These are phyloP conservation scores for Crocodylus rhombifer DNA, from an alignment of 2,797 vertebrate species.

Conservation along the genomic window DNA sequence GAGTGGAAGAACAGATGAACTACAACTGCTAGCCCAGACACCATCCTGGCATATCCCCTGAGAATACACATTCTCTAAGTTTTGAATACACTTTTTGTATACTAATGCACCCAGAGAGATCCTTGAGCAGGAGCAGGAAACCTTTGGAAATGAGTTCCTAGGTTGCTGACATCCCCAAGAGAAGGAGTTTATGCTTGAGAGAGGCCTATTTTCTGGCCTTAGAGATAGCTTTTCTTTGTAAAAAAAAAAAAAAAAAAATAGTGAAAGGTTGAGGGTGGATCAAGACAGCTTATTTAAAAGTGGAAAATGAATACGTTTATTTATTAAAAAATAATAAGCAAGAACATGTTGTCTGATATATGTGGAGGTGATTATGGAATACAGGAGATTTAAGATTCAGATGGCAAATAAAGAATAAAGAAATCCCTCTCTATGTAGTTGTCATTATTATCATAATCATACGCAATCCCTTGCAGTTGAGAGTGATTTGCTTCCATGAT, in stretches of 20 bases:
- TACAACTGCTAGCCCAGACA: no score
- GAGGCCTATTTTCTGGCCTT: rapidly evolving
- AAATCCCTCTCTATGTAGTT: background rate
- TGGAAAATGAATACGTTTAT: background rate
- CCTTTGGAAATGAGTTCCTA: background rate
- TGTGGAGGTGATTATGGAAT: background rate
- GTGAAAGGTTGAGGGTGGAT: background rate
- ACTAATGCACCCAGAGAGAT: background rate
- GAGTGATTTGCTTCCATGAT: no score
- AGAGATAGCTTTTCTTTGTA: background rate
- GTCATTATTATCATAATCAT: no score
- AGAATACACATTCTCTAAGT: background rate
- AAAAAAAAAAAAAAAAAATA: background rate
- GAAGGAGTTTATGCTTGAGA: background rate
- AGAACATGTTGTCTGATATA: background rate
- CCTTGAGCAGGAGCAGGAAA: background rate
- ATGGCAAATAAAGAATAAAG: background rate
- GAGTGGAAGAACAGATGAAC: no score
- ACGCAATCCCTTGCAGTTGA: no score
- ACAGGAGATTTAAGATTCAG: background rate
- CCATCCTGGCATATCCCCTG: no score
- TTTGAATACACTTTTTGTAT: background rate
- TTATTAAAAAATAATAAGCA: background rate
- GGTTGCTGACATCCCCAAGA: no score
- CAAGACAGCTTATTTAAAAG: background rate